These are phyloP conservation scores for Epinephelus lanceolatus DNA, from an alignment of 2,113 vertebrate species.

Conservation along the genomic window DNA sequence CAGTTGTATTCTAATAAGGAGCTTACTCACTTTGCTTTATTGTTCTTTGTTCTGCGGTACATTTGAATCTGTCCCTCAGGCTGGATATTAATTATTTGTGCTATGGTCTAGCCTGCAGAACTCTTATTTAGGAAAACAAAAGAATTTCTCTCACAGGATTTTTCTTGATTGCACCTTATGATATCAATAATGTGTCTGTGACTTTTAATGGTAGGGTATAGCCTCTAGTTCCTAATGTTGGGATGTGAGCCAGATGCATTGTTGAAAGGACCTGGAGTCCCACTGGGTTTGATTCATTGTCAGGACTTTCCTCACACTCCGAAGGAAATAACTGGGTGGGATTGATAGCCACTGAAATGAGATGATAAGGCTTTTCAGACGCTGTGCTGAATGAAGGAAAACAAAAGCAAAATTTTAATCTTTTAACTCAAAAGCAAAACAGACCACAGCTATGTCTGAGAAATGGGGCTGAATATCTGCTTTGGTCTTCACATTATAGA, in stretches of 20 bases:
- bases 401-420: conserved; percentile 41
- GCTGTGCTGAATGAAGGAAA: background rate
- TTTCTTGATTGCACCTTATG: conserved; percentile 17
- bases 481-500: conserved; percentile 1
- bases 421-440: conserved; percentile 20
- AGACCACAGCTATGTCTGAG: background rate
- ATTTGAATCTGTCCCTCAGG: conserved; percentile 7
- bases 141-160: conserved; percentile 15
- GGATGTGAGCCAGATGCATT: conserved; percentile 55
- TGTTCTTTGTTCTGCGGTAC: background rate
- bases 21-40: background rate
- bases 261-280: conserved; percentile 53
- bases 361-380: conserved; percentile 44
- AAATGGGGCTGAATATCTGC: background rate
- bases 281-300: conserved; percentile 56
- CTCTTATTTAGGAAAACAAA: conserved; percentile 4
- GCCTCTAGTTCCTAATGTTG: conserved; percentile 5
- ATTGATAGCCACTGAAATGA: conserved; percentile 35
- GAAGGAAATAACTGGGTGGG: conserved; percentile 51
- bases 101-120: background rate
- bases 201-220: background rate
- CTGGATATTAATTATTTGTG: background rate
- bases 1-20: background rate
- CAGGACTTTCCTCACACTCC: conserved; percentile 43
- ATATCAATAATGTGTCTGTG: conserved; percentile 13